Evolutionary conservation across 1,140 invertebrate species (phyloP), one percentile per base, ranked within the genome.

Genomic region (Saccostrea cuccullata): DNA sequence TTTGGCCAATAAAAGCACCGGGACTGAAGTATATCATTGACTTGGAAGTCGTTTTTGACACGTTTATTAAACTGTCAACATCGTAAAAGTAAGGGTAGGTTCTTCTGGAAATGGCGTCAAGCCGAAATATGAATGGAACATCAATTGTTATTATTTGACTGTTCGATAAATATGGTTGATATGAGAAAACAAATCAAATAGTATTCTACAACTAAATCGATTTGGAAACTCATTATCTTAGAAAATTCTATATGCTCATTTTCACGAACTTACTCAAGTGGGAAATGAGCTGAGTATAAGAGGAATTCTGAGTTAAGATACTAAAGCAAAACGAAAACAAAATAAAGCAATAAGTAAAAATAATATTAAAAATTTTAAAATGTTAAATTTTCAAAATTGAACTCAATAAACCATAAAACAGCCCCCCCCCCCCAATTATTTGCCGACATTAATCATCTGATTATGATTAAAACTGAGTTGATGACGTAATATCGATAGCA

Each of bases 21-120:
- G 30, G 12, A 77, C 30, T 77, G 13, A 23, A 36, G 11, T 77
- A 77, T 77, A 77, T 77, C 26, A 77, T 30, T 77, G 70, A 36
- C 70, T 30, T 77, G 70, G 12, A 36, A 26, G 70, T 26, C 30
- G 70, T 77, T 77, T 77, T 77, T 77, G 70, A 77, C 70, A 77
- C 70, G 26, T 77, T 77, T 77, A 77, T 77, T 77, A 77, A 77
- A 77, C 70, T 77, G 70, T 77, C 70, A 77, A 77, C 26, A 77
- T 77, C 23, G 23, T 77, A 77, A 77, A 36, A 36, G 70, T 77
- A 36, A 77, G 70, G 30, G 70, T 36, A 36, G 23, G 70, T 26
- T 15, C 70, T 77, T 36, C 2, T 77, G 30, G 30, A 12, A 77
- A 77, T 77, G 30, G 70, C 70, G 26, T 77, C 70, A 77, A 77